Base-by-base conservation (phyloP, 2,888 invertebrate genomes). In the Latrodectus hesperus region DNA sequence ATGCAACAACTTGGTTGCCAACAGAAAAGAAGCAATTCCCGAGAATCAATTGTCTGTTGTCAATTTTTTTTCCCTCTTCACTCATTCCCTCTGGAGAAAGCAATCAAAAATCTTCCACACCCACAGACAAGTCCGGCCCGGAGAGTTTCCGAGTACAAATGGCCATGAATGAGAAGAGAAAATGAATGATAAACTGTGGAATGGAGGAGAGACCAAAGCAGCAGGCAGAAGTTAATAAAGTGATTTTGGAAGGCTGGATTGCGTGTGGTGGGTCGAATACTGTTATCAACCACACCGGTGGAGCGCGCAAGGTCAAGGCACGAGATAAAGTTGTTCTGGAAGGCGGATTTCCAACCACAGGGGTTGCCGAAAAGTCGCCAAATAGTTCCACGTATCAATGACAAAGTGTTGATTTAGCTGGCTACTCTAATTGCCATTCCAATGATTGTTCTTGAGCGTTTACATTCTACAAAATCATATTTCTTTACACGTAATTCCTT, bases 161-260 rank as follows among this genome's bases (percentile, higher is more conserved):
- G 73, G 52, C 49, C 17, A 17, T 22, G 67, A 68, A 68, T 73
- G 17, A 17, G 49, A 68, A 52, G 17, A 17, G 49, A n/a, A 52
- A 73, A 73, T n/a, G 17, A 73, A 73, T 53, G 73, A 73, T 73
- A 17, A 73, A 73, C 51, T 73, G 73, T 52, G 22, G 73, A 49
- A 53, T 52, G 3, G 14, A n/a, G 16, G 26, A n/a, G 70, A 70
- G 70, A 70, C 51, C 68, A 49, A 70, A 49, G 53, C 64, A 52
- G 17, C 51, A 55, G 26, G 75, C 52, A 65, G 71, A 38, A 78
- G 84, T 78, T 84, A 84, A 84, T 84, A 84, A 84, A 84, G 84
- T 84, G 84, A 84, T 84, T 84, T 84, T 64, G 53, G 65, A 16
- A 72, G 38, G 79, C 17, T 64, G 75, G 49, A 49, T 38, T 71